Conservation (phyloP, 2,113 vertebrate species). For the Rhinopomastus cyanomelas region DNA sequence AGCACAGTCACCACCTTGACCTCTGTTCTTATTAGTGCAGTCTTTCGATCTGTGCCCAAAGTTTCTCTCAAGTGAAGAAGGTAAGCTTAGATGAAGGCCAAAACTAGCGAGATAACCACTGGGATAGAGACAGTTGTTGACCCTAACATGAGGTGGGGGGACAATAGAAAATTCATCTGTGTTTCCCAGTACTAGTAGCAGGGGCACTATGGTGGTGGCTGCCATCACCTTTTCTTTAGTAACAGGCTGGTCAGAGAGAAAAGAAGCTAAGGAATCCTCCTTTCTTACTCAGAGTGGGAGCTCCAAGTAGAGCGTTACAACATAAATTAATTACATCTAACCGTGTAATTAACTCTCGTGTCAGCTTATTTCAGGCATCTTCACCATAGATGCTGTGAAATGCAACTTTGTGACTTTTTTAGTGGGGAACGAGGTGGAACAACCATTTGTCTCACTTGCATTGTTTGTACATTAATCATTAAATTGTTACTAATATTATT, state of each 20-base stretch:
- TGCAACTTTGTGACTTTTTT: slow-evolving; percentile 34
- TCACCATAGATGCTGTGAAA: neutral
- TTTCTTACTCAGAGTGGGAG: neutral
- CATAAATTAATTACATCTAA: slow-evolving; percentile 44
- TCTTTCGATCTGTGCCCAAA: neutral
- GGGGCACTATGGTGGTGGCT: neutral
- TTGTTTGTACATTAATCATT: slow-evolving; percentile 35
- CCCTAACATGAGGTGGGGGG: neutral
- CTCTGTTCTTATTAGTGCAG: neutral
- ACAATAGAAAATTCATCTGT: neutral
- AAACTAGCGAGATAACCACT: neutral
- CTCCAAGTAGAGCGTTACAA: slow-evolving; percentile 11
- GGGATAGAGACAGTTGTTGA: neutral
- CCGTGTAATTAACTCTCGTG: neutral
- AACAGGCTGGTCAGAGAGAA: neutral
- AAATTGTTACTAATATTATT: slow-evolving; percentile 39
- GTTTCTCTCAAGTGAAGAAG: neutral
- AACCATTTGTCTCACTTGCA: slow-evolving; percentile 31
- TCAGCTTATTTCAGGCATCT: slow-evolving; percentile 34
- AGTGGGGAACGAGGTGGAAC: neutral
- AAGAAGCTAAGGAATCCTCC: neutral
- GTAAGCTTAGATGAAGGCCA: neutral
- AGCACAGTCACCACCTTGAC: neutral
- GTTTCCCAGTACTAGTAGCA: neutral
- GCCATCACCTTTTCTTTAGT: neutral